These are phyloP conservation scores for Melipona quadrifasciata DNA, from an alignment of 1,140 invertebrate species.

Conservation along the genomic window DNA sequence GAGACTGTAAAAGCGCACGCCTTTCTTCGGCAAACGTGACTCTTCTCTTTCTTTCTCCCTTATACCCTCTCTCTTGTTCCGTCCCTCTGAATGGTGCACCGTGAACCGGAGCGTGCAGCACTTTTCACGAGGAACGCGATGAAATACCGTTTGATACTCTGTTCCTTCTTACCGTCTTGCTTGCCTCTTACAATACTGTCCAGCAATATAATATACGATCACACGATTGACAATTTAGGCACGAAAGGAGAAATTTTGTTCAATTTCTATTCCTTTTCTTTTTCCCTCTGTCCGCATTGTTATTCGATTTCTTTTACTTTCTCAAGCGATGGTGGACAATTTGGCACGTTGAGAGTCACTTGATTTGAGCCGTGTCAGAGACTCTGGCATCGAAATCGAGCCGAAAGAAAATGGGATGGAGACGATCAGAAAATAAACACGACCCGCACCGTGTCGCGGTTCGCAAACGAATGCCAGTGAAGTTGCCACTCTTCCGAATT, in stretches of 20 bases:
- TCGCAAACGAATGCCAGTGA: constrained; percentile 63
- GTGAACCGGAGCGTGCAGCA: constrained; percentile 62
- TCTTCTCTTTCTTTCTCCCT: neutral
- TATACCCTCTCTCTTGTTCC: constrained; percentile 41
- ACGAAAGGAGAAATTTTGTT: neutral
- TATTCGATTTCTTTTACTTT: too few species aligned
- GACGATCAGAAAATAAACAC: neutral
- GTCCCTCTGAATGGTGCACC: constrained; percentile 56
- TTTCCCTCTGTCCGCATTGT: neutral
- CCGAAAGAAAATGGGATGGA: neutral
- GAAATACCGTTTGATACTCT: constrained; percentile 31
- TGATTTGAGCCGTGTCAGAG: neutral
- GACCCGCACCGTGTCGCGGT: constrained; percentile 48
- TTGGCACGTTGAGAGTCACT: neutral
- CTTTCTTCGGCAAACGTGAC: constrained; percentile 34
- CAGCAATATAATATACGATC: neutral
- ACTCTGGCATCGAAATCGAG: neutral
- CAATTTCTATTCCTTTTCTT: neutral
- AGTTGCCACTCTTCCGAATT: constrained; percentile 63
- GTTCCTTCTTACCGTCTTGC: neutral
- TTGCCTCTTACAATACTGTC: neutral
- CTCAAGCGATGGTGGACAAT: neutral
- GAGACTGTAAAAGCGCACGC: constrained; percentile 25
- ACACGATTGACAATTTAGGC: neutral
- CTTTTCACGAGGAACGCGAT: constrained; percentile 55